Evolutionary conservation across 2,797 vertebrate genomes (phyloP), one percentile per base, ranked within the genome.

Genomic region (Pampus argenteus): DNA sequence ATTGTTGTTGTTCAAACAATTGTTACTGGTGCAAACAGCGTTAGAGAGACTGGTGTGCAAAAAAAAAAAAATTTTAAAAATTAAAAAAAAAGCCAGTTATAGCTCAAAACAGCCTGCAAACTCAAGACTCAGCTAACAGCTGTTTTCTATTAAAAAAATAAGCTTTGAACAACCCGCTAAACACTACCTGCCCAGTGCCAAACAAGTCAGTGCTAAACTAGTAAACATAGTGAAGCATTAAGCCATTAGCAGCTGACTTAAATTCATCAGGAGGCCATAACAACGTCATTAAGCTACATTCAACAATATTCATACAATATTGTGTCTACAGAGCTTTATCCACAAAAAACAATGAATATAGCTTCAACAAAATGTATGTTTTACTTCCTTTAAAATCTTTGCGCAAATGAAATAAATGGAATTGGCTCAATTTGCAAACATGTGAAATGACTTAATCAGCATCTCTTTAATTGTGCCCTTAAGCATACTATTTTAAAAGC

Each of bases 1-100:
- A 67, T 71, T 87, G 66, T 78, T 76, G 59, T 59, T 75, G n/a
- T 54, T 70, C 17, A 82, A 69, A 80, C 71, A 60, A 74, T 66
- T 51, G 57, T 45, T 28, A 57, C 44, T 23, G 4, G 64, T 23
- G 60, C 22, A 76, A 68, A 73, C 64, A 58, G 47, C 34, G 56
- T 48, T 36, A 59, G 26, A 63, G 40, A 70, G 55, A 29, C 13
- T 57, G 54, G 73, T 44, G 13, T 7, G 59, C 20, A 25, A 74
- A 17, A 22, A n/a, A n/a, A n/a, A n/a, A n/a, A n/a, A n/a, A n/a
- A n/a, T n/a, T n/a, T n/a, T n/a, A n/a, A n/a, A n/a, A n/a, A n/a
- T n/a, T n/a, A n/a, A n/a, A n/a, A n/a, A n/a, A 68, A 63, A 13
- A 17, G 2, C 18, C 15, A 67, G 44, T 20, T 34, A 40, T 11